A percentile compares a stretch with the other conserved stretches of the same genome.
phyloP scores from a whole-genome alignment of 1,140 invertebrate genomes.

The fruit fly (Drosophila melanogaster) region DNA sequence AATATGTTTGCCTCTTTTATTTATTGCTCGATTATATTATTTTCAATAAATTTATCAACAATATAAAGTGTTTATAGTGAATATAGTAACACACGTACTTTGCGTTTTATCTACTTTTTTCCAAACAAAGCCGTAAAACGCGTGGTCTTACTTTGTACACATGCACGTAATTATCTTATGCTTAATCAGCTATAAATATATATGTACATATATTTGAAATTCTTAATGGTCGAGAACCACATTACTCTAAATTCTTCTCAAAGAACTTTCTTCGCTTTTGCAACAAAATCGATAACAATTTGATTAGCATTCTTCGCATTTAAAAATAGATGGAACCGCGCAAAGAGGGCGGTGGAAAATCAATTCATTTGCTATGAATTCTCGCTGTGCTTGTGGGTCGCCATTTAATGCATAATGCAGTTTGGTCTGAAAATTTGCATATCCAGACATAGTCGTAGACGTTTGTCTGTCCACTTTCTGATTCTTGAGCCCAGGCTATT shows the following conservation, averaged over 20 bases:
- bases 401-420: constrained; percentile 54
- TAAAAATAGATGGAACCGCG: constrained; percentile 47
- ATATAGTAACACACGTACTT: not conserved
- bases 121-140: not conserved
- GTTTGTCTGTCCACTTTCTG: constrained; percentile 15
- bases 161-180: constrained; percentile 23
- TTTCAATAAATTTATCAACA: not conserved
- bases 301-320: constrained; percentile 45
- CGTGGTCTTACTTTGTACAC: not conserved
- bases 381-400: constrained; percentile 2
- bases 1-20: not conserved
- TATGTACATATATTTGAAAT: constrained; percentile 1
- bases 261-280: constrained; percentile 29
- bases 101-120: not conserved
- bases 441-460: constrained; percentile 48
- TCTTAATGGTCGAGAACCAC: not conserved
- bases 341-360: constrained; percentile 31
- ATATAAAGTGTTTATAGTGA: not conserved
- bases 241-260: not conserved
- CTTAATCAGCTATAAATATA: constrained; percentile 1
- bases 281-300: constrained; percentile 37
- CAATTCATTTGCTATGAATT: constrained; percentile 57
- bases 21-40: not conserved
- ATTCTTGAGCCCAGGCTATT: constrained; percentile 15
- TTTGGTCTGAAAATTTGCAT: constrained; percentile 63